Evolutionary conservation across 92 coral and sea anemone genomes (phyloP).

Genomic region (Desmophyllum pertusum): DNA sequence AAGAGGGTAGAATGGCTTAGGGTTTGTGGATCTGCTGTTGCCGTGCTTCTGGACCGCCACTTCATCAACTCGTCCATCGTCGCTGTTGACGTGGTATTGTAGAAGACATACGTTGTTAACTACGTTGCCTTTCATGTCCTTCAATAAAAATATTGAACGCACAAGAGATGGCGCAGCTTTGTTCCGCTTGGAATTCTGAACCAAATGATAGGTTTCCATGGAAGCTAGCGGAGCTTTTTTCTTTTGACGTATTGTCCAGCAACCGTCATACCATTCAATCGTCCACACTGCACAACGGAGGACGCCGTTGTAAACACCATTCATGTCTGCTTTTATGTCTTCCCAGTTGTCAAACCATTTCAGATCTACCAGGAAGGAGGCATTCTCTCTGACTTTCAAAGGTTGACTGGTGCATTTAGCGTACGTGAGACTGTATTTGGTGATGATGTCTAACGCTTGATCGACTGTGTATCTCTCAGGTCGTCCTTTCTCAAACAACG

Average conservation of each 20-base stretch:
- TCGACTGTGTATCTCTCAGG: constrained; percentile 27
- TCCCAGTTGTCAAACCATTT: constrained; percentile 46
- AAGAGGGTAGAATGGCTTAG: constrained; percentile 41
- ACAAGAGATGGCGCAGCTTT: constrained; percentile 43
- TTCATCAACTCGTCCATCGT: constrained; percentile 21
- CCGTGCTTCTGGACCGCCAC: constrained; percentile 47
- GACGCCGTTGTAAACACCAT: constrained; percentile 49
- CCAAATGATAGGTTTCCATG: constrained; percentile 25
- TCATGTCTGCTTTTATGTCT: constrained; percentile 59
- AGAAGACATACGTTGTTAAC: constrained; percentile 51
- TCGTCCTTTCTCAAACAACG: constrained; percentile 42
- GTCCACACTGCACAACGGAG: constrained; percentile 51
- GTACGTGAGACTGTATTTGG: neutral
- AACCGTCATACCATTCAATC: constrained; percentile 3
- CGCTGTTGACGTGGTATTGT: constrained; percentile 52
- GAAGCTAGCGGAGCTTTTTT: constrained; percentile 45
- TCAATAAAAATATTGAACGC: constrained; percentile 53
- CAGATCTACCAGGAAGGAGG: constrained; percentile 41
- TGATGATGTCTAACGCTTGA: constrained; percentile 27
- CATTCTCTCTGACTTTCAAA: constrained; percentile 50
- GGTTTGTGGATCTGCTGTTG: constrained; percentile 20
- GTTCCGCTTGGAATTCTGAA: constrained; percentile 44
- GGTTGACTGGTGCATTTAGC: constrained; percentile 45
- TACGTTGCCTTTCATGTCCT: constrained; percentile 36
- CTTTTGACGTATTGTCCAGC: neutral